phyloP scores from a whole-genome alignment of 2,113 vertebrate genomes.

The Calypte anna region DNA sequence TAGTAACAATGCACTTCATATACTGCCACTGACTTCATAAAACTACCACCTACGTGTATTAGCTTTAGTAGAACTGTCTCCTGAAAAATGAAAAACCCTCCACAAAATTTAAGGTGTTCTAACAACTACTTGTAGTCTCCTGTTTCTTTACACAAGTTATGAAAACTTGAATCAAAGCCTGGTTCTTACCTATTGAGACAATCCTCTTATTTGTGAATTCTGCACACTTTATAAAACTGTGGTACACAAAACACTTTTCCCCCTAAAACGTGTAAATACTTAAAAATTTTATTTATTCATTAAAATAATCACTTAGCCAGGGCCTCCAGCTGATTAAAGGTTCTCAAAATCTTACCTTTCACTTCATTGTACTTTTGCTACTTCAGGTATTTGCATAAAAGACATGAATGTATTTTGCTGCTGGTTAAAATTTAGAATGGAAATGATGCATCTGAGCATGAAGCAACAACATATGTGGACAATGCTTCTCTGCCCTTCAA shows the following conservation, averaged over 20 bases:
- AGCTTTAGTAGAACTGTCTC: neutral
- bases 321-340: neutral
- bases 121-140: neutral
- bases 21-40: conserved; percentile 55
- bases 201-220: neutral
- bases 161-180: neutral
- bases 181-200: neutral
- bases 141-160: neutral
- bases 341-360: neutral
- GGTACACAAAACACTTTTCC: neutral
- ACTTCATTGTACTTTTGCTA: neutral
- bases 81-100: accelerated
- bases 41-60: conserved; percentile 60
- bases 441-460: neutral
- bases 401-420: neutral
- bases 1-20: conserved; percentile 42
- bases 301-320: neutral
- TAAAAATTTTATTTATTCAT: neutral
- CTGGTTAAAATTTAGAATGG: neutral
- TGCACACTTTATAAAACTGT: neutral
- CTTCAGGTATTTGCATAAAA: neutral
- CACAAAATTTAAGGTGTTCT: neutral
- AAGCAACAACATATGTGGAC: neutral
- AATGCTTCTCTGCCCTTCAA: neutral
- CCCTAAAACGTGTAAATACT: neutral